A percentile compares a stretch with the other conserved stretches of the same genome.
Evolutionary conservation across 2,888 invertebrate genomes (phyloP).

Genomic region (Clostera curtula): DNA sequence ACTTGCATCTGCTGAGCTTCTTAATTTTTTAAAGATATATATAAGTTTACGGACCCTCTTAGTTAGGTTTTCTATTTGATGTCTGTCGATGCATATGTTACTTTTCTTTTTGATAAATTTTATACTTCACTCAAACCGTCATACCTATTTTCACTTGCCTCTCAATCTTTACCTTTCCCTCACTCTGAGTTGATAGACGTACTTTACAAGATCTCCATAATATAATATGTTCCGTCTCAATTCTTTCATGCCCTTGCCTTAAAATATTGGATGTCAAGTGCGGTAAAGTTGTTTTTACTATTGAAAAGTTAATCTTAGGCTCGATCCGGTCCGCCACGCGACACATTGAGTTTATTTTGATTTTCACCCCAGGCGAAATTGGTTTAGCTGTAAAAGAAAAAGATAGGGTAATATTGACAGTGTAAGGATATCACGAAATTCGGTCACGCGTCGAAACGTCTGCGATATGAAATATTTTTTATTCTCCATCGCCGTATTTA

Average conservation of each 20-base stretch:
- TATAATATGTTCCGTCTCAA: constrained; percentile 66
- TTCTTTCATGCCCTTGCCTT: constrained; percentile 62
- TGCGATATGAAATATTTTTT: constrained; percentile 22
- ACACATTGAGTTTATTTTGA: constrained; percentile 50
- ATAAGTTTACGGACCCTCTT: too few relatives aligned
- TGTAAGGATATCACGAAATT: constrained; percentile 27
- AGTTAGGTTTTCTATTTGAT: too few relatives aligned
- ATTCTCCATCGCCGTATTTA: constrained; percentile 16
- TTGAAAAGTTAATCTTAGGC: constrained; percentile 51
- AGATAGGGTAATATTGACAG: constrained; percentile 33
- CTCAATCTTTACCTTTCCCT: constrained; percentile 25
- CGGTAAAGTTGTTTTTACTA: constrained; percentile 63
- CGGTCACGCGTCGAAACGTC: constrained; percentile 23
- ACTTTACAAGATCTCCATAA: constrained; percentile 62
- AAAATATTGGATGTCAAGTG: constrained; percentile 72
- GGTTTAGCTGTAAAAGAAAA: constrained; percentile 37
- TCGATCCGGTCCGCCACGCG: constrained; percentile 30
- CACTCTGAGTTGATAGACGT: constrained; percentile 44
- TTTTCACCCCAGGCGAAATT: constrained; percentile 40
- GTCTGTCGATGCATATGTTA: too few relatives aligned
- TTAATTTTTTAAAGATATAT: too few relatives aligned
- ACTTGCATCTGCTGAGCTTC: too few relatives aligned
- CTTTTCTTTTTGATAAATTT: too few relatives aligned
- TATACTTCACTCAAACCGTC: too few relatives aligned
- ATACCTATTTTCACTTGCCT: constrained; percentile 16